These are phyloP conservation scores for Cephus rjabovi DNA, from an alignment of 2,888 invertebrate genomes.

Conservation along the genomic window DNA sequence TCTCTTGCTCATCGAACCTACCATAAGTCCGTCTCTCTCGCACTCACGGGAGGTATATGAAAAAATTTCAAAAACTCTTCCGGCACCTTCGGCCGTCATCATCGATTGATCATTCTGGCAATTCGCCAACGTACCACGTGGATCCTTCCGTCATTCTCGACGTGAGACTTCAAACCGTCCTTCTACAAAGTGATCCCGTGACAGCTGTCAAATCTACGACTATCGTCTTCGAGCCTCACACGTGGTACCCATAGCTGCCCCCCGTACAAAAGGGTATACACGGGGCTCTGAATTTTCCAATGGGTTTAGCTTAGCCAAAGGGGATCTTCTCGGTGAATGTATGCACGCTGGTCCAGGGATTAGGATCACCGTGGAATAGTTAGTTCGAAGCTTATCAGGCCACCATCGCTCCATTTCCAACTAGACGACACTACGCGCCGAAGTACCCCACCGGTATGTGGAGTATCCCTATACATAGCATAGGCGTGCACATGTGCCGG, in stretches of 20 bases:
- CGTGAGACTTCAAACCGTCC: neutral
- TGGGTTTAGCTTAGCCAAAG: conserved; percentile 7
- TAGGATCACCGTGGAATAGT: conserved; percentile 29
- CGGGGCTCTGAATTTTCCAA: neutral
- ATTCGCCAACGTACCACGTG: neutral
- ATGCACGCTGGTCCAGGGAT: conserved; percentile 27
- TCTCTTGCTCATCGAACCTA: neutral
- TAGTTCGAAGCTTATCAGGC: conserved; percentile 42
- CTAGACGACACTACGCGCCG: conserved; percentile 14
- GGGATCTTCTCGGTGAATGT: conserved; percentile 8
- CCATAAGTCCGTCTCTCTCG: neutral
- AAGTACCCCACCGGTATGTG: neutral
- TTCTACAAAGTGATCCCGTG: neutral
- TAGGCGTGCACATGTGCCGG: neutral
- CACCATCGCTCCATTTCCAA: conserved; percentile 40
- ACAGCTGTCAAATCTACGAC: neutral
- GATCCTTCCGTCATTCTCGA: neutral
- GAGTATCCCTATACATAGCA: neutral
- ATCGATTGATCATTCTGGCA: neutral
- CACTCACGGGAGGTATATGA: neutral
- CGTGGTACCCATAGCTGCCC: neutral
- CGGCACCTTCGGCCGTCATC: neutral
- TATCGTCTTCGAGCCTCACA: neutral
- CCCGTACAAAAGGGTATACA: neutral
- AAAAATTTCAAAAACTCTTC: neutral